phyloP scores from a whole-genome alignment of 2,797 vertebrate genomes.

The Aratinga solstitialis region DNA sequence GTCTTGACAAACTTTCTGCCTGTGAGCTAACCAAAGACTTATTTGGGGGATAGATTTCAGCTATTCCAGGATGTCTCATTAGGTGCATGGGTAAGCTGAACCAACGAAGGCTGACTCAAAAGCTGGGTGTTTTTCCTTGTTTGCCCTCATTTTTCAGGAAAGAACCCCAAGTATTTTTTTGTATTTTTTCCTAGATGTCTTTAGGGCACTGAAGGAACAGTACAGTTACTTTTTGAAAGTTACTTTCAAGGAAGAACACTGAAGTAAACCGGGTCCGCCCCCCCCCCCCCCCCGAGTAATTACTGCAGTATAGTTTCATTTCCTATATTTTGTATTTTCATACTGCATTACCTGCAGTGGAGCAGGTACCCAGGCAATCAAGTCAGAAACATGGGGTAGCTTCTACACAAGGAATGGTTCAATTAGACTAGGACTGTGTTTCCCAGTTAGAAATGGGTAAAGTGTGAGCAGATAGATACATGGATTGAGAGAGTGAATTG shows the following conservation, averaged over 20 bases:
- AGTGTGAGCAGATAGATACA: neutral
- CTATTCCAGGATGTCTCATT: neutral
- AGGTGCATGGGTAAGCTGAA: neutral
- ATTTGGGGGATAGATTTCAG: neutral
- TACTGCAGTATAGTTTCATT: neutral
- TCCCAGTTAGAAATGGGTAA: neutral
- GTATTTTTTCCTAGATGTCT: neutral
- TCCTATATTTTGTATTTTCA: neutral
- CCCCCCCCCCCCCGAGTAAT: neutral
- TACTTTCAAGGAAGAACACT: neutral
- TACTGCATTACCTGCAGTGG: neutral
- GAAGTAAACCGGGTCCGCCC: neutral
- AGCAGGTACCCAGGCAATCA: neutral
- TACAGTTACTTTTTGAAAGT: neutral
- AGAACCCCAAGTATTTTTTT: neutral
- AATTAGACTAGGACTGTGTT: neutral
- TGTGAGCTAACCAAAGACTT: neutral
- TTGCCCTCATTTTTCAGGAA: neutral
- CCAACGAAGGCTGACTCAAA: neutral
- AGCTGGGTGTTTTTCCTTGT: neutral
- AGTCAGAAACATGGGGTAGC: neutral
- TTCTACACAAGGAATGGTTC: neutral
- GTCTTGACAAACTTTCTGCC: neutral
- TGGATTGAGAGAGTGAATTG: neutral
- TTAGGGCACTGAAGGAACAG: neutral